phyloP scores from a whole-genome alignment of 2,797 vertebrate species.

The Heliangelus exortis region DNA sequence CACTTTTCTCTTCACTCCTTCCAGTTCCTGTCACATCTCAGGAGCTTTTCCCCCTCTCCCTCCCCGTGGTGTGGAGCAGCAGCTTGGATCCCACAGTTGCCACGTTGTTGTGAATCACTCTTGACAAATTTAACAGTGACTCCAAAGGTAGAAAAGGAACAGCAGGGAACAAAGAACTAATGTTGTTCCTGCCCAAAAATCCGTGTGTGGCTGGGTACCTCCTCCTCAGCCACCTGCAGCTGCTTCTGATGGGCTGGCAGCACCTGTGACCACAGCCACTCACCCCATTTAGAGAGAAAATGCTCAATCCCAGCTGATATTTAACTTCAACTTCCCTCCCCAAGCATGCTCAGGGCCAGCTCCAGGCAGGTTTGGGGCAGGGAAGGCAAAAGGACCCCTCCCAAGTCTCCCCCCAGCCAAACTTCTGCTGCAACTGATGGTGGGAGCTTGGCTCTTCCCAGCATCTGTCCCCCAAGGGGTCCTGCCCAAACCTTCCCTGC shows the following conservation, averaged over 20 bases:
- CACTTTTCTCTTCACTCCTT: not conserved
- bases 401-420: fast-evolving
- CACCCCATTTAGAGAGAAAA: not conserved
- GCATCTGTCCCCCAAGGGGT: not conserved
- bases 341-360: fast-evolving
- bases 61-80: not conserved
- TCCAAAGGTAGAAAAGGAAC: not conserved
- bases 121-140: slow-evolving; percentile 3
- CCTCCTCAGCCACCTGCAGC: not conserved
- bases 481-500: not conserved
- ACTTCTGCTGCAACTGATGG: not conserved
- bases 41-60: not conserved
- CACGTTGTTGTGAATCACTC: slow-evolving; percentile 20
- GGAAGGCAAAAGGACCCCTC: fast-evolving
- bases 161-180: not conserved
- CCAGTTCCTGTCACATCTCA: fast-evolving
- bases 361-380: not conserved
- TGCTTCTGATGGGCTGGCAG: fast-evolving
- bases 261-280: fast-evolving
- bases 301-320: not conserved
- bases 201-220: fast-evolving
- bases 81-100: not conserved
- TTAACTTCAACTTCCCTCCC: not conserved
- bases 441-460: not conserved
- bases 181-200: not conserved